These are phyloP conservation scores for Ceratosolen fusciceps DNA, from an alignment of 1,140 invertebrate species.

Conservation along the genomic window DNA sequence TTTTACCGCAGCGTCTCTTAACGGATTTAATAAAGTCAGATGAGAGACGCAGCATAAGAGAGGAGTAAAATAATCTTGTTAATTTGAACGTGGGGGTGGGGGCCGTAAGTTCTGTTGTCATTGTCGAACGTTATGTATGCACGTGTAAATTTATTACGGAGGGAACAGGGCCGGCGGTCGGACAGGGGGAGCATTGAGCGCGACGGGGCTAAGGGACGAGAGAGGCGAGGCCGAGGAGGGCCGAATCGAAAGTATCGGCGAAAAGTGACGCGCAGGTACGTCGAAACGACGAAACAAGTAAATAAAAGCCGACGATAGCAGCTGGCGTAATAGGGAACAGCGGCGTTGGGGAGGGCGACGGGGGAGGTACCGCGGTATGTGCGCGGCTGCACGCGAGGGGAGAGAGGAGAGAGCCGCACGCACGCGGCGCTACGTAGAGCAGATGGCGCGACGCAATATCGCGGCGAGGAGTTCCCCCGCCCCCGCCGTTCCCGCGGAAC, in stretches of 20 bases:
- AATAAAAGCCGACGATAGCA: no score
- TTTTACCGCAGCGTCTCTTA: background rate
- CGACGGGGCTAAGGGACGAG: background rate
- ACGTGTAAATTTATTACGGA: background rate
- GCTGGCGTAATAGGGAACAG: no score
- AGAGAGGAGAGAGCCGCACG: background rate
- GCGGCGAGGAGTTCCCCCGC: background rate
- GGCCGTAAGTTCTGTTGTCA: background rate
- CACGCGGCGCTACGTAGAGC: background rate
- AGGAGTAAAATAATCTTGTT: background rate
- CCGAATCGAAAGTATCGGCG: background rate
- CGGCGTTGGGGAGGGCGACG: background rate
- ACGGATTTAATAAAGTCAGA: background rate
- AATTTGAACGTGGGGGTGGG: background rate
- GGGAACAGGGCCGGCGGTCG: background rate
- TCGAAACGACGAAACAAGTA: background rate
- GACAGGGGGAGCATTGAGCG: background rate
- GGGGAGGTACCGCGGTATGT: background rate
- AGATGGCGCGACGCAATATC: constrained; percentile 38
- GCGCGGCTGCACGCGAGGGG: background rate
- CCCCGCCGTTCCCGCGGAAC: background rate
- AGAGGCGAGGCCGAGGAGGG: background rate
- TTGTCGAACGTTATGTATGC: background rate
- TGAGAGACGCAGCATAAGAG: background rate
- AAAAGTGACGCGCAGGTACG: background rate